phyloP scores from a whole-genome alignment of 2,797 vertebrate species.

The Luscinia luscinia region DNA sequence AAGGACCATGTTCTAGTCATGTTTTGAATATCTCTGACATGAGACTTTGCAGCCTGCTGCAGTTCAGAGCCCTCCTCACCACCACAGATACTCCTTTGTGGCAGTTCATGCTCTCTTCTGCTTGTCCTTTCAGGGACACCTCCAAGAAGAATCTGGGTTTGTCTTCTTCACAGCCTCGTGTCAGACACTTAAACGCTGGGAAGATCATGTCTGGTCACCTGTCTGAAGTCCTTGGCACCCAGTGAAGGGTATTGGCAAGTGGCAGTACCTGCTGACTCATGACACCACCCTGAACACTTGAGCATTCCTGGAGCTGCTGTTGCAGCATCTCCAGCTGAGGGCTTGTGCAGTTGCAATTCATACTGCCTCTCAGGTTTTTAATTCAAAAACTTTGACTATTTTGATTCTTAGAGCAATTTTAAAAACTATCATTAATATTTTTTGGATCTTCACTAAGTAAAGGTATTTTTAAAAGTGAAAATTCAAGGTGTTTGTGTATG shows the following conservation, averaged over 20 bases:
- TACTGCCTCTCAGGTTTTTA: background rate
- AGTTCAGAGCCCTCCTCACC: background rate
- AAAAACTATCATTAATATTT: background rate
- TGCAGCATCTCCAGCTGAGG: background rate
- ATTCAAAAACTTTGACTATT: background rate
- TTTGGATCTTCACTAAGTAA: background rate
- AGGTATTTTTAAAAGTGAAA: background rate
- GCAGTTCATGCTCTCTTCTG: background rate
- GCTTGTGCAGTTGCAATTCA: background rate
- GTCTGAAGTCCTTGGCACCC: background rate
- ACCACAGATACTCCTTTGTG: background rate
- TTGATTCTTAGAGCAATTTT: background rate
- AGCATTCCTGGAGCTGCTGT: background rate
- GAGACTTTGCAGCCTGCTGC: background rate
- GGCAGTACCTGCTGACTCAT: background rate
- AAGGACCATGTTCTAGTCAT: accelerated
- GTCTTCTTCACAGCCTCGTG: background rate
- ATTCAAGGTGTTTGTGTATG: background rate
- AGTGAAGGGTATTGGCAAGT: background rate
- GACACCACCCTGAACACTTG: background rate
- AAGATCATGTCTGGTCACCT: background rate
- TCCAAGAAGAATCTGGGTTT: background rate
- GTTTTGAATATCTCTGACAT: background rate
- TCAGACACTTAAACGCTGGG: background rate
- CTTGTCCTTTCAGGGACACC: background rate